Percentiles rank a stretch among this genome's conserved stretches.
These are phyloP conservation scores for Rafetus swinhoei DNA, from an alignment of 2,113 vertebrate genomes.

Conservation along the genomic window DNA sequence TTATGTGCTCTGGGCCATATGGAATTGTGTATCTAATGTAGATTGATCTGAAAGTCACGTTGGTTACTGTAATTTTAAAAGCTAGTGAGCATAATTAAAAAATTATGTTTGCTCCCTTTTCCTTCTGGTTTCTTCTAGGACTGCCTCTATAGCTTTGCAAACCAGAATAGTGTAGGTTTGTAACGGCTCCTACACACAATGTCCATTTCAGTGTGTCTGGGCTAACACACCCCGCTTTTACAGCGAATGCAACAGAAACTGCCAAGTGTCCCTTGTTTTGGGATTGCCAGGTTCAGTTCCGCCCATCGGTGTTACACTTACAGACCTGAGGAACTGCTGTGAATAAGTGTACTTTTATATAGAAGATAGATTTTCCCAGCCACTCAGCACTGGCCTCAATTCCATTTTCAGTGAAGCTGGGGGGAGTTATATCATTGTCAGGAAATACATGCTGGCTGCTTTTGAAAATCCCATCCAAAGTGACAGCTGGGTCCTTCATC, in stretches of 20 bases:
- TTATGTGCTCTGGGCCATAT: not conserved
- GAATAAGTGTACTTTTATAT: not conserved
- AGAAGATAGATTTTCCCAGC: not conserved
- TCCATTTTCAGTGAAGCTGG: not conserved
- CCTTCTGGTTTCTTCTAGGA: not conserved
- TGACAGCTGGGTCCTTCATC: not conserved
- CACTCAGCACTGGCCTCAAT: not conserved
- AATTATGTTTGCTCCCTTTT: not conserved
- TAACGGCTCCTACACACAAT: not conserved
- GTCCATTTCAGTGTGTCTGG: not conserved
- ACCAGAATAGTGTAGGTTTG: fast-evolving
- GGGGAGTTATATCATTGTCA: not conserved
- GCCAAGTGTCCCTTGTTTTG: not conserved
- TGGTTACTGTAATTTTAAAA: not conserved
- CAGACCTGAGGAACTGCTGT: not conserved
- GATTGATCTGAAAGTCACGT: not conserved
- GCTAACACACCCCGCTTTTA: not conserved
- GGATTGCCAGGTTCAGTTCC: not conserved
- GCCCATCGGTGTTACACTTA: not conserved
- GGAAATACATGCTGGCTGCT: not conserved
- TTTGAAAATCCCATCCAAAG: not conserved
- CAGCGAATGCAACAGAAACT: not conserved
- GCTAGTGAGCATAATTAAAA: not conserved
- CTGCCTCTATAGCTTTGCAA: not conserved
- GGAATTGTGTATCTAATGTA: not conserved